A percentile compares a stretch with the other conserved stretches of the same genome.
These are phyloP conservation scores for Acromyrmex heyeri DNA, from an alignment of 1,140 invertebrate genomes.

Conservation along the genomic window DNA sequence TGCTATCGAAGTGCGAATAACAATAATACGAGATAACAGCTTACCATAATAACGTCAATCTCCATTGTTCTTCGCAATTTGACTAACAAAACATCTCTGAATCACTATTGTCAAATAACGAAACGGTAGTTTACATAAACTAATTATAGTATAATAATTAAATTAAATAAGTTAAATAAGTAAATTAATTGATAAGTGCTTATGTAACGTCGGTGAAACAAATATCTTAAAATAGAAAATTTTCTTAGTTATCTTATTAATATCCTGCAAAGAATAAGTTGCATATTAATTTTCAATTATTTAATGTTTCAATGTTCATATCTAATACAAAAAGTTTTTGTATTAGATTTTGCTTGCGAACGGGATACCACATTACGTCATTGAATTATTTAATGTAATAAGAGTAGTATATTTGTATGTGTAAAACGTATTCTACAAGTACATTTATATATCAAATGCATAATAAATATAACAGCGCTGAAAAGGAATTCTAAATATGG, in stretches of 20 bases:
- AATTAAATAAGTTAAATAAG: too few relatives aligned
- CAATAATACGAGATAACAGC: not conserved
- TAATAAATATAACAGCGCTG: conserved; percentile 39
- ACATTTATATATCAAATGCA: conserved; percentile 31
- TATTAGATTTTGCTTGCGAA: not conserved
- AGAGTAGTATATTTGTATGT: not conserved
- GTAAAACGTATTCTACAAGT: conserved; percentile 2
- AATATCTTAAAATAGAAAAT: not conserved
- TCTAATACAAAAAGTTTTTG: not conserved
- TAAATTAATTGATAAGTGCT: not conserved
- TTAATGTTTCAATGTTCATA: not conserved
- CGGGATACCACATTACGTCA: not conserved
- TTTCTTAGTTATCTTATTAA: not conserved
- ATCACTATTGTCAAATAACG: not conserved
- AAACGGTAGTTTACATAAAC: not conserved
- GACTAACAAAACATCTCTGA: not conserved
- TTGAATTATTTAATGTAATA: conserved; percentile 49
- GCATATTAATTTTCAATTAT: conserved; percentile 7
- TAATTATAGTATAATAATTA: not conserved
- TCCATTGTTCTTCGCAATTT: not conserved
- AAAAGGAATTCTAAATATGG: conserved; percentile 42
- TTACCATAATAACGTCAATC: not conserved
- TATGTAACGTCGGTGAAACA: not conserved
- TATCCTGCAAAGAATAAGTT: not conserved
- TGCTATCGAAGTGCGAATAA: conserved; percentile 8